Evolutionary conservation across 2,113 vertebrate genomes (phyloP).

Genomic region (Lipotes vexillifer): DNA sequence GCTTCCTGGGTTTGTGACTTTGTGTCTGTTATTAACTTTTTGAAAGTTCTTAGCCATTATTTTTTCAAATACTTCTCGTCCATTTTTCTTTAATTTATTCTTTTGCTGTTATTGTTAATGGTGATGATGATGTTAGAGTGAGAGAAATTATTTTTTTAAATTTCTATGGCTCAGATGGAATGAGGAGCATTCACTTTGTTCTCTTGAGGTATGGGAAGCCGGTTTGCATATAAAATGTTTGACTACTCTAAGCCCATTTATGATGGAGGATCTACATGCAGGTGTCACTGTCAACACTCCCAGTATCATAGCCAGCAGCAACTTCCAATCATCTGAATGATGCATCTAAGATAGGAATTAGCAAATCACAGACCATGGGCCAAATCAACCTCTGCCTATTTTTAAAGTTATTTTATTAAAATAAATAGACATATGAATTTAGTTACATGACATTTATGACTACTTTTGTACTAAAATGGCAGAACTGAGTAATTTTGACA

Average conservation of each 20-base stretch:
- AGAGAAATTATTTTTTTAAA: not conserved
- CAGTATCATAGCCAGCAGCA: not conserved
- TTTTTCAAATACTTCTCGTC: not conserved
- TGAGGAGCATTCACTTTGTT: not conserved
- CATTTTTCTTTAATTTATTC: not conserved
- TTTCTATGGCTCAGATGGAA: not conserved
- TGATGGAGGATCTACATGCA: not conserved
- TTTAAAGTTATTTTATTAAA: not conserved
- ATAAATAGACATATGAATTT: not conserved
- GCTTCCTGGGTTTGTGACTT: not conserved
- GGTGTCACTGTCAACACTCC: not conserved
- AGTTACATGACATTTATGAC: not conserved
- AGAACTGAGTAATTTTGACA: not conserved
- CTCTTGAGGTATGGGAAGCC: not conserved
- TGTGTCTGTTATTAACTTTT: not conserved
- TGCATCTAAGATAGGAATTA: not conserved
- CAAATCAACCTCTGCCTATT: not conserved
- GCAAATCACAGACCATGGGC: not conserved
- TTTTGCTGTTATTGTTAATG: not conserved
- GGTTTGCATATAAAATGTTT: not conserved
- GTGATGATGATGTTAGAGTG: not conserved
- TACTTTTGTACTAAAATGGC: not conserved
- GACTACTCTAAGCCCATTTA: not conserved
- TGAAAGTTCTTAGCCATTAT: not conserved
- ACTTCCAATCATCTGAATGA: not conserved